Evolutionary conservation across 35 echinoderm and acorn worm genomes (phyloP).

Genomic region (Ptychodera flava): DNA sequence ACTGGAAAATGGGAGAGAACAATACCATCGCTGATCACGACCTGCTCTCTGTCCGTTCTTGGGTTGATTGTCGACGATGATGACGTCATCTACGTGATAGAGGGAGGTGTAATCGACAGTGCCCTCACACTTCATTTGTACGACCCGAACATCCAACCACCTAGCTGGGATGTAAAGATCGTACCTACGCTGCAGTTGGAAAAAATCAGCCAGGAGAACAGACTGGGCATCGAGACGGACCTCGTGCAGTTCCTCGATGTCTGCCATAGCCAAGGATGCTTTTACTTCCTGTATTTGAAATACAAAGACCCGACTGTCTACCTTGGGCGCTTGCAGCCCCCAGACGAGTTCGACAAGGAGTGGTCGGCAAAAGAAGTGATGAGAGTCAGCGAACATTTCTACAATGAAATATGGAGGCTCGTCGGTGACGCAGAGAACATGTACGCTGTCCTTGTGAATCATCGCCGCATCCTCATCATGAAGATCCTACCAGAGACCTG

Average conservation of each 20-base stretch:
- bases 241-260: background rate
- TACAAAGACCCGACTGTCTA: background rate
- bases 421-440: background rate
- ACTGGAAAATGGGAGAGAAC: background rate
- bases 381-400: background rate
- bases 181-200: background rate
- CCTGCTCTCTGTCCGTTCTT: background rate
- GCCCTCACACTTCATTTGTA: background rate
- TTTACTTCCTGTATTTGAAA: background rate
- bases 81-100: background rate
- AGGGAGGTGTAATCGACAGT: background rate
- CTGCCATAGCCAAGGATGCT: background rate
- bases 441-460: background rate
- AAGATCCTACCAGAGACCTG: background rate
- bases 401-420: background rate
- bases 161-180: background rate
- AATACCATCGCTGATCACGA: background rate
- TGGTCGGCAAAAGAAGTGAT: background rate
- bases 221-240: background rate
- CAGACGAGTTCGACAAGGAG: background rate
- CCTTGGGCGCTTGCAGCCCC: background rate
- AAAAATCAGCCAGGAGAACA: background rate
- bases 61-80: background rate
- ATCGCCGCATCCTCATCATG: background rate
- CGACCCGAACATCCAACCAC: background rate